These are phyloP conservation scores for Ypsolopha scabrella DNA, from an alignment of 2,888 invertebrate genomes.

Conservation along the genomic window DNA sequence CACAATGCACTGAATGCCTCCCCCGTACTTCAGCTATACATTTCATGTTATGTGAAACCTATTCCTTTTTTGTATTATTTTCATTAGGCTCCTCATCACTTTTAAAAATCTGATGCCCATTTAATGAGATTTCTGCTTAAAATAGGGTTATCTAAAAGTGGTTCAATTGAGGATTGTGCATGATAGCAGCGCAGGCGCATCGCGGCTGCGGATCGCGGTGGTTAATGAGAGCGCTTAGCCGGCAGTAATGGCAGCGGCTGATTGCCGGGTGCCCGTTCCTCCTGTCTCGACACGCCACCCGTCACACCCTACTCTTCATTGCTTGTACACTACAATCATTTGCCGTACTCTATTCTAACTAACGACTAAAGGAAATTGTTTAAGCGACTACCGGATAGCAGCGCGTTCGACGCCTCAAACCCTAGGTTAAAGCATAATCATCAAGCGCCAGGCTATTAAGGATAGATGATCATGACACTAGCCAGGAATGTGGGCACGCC, in stretches of 20 bases:
- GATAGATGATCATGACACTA: not conserved
- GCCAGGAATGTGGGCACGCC: not conserved
- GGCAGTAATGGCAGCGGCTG: conserved; percentile 38
- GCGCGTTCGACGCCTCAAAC: not conserved
- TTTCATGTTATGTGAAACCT: conserved; percentile 6
- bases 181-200: conserved; percentile 19
- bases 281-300: conserved; percentile 28
- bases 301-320: conserved; percentile 27
- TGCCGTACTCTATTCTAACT: conserved; percentile 23
- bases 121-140: no score
- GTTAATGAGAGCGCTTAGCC: conserved; percentile 50
- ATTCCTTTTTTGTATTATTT: not conserved
- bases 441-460: not conserved
- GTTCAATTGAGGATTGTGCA: not conserved
- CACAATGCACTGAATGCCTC: conserved; percentile 18
- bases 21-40: conserved; percentile 9
- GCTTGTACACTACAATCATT: conserved; percentile 30
- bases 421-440: not conserved
- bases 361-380: conserved; percentile 25
- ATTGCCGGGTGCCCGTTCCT: conserved; percentile 31
- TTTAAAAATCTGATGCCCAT: no score
- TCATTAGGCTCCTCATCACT: not conserved
- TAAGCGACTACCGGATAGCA: conserved; percentile 4
- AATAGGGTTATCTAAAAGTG: not conserved
- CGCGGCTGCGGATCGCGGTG: conserved; percentile 26